A percentile compares a stretch with the other conserved stretches of the same genome.
phyloP scores from a whole-genome alignment of 2,888 invertebrate species.

The Amaurobius ferox region DNA sequence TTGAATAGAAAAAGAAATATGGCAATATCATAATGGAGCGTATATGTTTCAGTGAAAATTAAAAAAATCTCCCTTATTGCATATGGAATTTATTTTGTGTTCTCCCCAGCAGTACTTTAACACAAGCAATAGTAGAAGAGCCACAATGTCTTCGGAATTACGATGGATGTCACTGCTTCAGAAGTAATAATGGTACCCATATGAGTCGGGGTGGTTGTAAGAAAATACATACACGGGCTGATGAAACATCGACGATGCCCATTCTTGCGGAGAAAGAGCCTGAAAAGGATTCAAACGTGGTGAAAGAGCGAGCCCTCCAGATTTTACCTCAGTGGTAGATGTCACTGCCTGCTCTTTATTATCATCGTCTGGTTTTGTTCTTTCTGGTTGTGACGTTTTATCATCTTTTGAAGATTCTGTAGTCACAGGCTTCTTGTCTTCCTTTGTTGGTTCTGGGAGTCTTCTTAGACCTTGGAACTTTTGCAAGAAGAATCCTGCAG shows the following conservation, averaged over 20 bases:
- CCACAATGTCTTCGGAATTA: slow-evolving; percentile 43
- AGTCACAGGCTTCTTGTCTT: slow-evolving; percentile 4
- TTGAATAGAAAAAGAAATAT: too few relatives aligned
- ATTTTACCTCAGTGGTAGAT: neutral
- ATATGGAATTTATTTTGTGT: too few relatives aligned
- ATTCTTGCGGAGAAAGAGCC: slow-evolving; percentile 29
- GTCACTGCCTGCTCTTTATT: neutral
- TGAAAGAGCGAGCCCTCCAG: neutral
- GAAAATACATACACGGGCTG: slow-evolving; percentile 69
- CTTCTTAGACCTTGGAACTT: slow-evolving; percentile 49
- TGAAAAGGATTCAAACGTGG: slow-evolving; percentile 32
- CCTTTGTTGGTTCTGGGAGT: slow-evolving; percentile 56
- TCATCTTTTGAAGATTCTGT: neutral
- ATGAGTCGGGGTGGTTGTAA: slow-evolving; percentile 67
- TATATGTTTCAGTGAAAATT: too few relatives aligned
- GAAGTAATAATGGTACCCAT: slow-evolving; percentile 67
- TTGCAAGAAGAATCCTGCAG: slow-evolving; percentile 43
- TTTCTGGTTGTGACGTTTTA: slow-evolving; percentile 1
- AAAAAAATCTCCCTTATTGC: too few relatives aligned
- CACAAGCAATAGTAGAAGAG: slow-evolving; percentile 46
- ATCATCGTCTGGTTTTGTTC: neutral
- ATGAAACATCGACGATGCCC: slow-evolving; percentile 53
- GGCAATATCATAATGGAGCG: too few relatives aligned
- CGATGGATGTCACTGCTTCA: slow-evolving; percentile 11
- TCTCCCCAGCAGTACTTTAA: neutral